Evolutionary conservation across 1,140 invertebrate genomes (phyloP), one percentile per base, ranked within the genome.

Genomic region (Reticulitermes speratus): DNA sequence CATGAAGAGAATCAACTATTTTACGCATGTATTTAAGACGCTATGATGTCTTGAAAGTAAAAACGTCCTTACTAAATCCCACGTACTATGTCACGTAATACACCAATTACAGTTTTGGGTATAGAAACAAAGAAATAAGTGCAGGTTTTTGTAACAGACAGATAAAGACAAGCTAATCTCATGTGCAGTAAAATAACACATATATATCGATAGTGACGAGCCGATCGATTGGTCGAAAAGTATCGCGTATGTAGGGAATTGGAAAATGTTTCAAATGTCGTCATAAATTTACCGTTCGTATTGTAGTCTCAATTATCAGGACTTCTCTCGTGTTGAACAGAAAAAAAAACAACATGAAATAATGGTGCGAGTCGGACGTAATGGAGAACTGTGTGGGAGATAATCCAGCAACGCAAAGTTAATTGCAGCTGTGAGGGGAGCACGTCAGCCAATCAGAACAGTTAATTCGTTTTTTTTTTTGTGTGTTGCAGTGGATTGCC

Each of bases 231-330:
- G 65, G n/a, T 75, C 65, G 65, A 75, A 75, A 19, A 19, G 1
- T 1, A 19, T 0, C 65, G 3, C 25, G 25, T 25, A 75, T 30
- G 65, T 25, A 30, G 65, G n/a, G 65, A 30, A 75, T 75, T 75
- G 65, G 65, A 75, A 75, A 75, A 75, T 75, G 65, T 75, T 75
- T 75, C 65, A 75, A 30, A 25, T 75, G 65, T n/a, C 65, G n/a
- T n/a, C 65, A 75, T 75, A 75, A 75, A 75, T 75, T 75, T 30
- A 25, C 65, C n/a, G n/a, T 75, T 75, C 65, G 65, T 75, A 75
- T 75, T 75, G 65, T 75, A 75, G 65, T 30, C 65, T 75, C 65
- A 75, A 75, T 75, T 75, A 75, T 75, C 65, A 2, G n/a, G n/a
- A 75, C 65, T 75, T 75, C 65, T 75, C 65, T 75, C 25, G 25